Conservation (phyloP, 2,113 vertebrate genomes). For the Alosa alosa region DNA sequence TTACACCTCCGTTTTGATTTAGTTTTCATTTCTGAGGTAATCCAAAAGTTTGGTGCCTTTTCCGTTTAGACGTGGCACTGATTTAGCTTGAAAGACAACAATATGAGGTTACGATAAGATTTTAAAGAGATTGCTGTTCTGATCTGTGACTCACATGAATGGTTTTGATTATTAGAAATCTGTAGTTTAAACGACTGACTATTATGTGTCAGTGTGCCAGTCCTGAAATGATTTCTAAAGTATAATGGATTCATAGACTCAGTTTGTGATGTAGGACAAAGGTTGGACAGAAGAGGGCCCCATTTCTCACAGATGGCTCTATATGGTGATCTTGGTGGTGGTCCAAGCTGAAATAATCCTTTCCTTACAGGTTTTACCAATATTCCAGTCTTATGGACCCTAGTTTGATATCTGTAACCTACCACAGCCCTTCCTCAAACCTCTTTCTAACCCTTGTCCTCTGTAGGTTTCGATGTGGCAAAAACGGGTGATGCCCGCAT, state of each 20-base stretch:
- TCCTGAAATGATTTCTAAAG: background rate
- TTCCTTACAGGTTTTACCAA: background rate
- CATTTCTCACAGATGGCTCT: background rate
- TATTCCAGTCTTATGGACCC: background rate
- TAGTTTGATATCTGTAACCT: background rate
- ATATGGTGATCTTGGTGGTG: background rate
- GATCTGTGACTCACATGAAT: too few relatives aligned
- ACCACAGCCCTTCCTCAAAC: background rate
- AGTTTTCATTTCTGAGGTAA: too few relatives aligned
- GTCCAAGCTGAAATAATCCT: background rate
- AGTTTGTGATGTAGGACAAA: background rate
- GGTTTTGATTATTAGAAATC: background rate
- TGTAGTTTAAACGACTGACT: too few relatives aligned
- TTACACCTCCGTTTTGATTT: background rate
- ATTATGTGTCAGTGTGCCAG: too few relatives aligned
- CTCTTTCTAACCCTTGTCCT: background rate
- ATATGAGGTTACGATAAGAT: too few relatives aligned
- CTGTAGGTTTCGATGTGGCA: conserved; percentile 92
- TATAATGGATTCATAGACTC: background rate
- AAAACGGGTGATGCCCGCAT: conserved; percentile 97
- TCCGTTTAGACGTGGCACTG: too few relatives aligned
- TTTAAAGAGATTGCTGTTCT: too few relatives aligned
- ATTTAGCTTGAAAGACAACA: too few relatives aligned
- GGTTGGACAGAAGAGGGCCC: conserved; percentile 2
- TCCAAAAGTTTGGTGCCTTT: too few relatives aligned